Evolutionary conservation across 2,797 vertebrate genomes (phyloP).

Genomic region (Bryconaethiops microstoma): DNA sequence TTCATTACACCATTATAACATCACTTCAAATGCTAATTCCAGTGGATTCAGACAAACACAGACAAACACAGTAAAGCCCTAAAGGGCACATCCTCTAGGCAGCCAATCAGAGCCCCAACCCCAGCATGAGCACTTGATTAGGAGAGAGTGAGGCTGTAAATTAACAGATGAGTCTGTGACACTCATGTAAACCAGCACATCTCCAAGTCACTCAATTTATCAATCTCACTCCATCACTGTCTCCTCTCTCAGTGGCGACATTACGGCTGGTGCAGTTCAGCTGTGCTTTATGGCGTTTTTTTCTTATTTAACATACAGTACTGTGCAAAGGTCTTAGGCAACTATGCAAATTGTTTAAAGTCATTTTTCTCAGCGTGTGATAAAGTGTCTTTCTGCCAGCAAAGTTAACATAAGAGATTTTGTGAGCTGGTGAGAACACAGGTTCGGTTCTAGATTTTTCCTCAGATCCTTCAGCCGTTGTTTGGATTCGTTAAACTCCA

Average conservation of each 20-base stretch:
- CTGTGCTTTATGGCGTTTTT: background rate
- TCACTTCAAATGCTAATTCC: background rate
- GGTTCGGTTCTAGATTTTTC: too few species aligned
- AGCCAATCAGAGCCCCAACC: background rate
- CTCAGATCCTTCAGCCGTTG: too few species aligned
- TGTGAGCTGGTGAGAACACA: too few species aligned
- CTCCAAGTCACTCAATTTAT: background rate
- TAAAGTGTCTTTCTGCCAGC: too few species aligned
- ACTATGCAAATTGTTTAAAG: too few species aligned
- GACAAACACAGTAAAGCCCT: background rate
- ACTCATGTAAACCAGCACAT: background rate
- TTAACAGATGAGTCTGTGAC: constrained; percentile 38
- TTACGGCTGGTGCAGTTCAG: background rate
- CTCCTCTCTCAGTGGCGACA: constrained; percentile 3
- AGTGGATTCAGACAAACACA: background rate
- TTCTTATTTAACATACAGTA: too few species aligned
- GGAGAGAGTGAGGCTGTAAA: constrained; percentile 25
- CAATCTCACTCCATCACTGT: background rate
- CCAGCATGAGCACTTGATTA: background rate
- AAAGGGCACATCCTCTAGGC: background rate
- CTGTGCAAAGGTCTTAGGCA: too few species aligned
- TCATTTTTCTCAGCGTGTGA: too few species aligned
- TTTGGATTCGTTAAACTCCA: too few species aligned
- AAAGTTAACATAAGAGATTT: too few species aligned
- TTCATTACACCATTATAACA: background rate